These are phyloP conservation scores for Lucilia sericata DNA, from an alignment of 1,140 invertebrate genomes.

Conservation along the genomic window DNA sequence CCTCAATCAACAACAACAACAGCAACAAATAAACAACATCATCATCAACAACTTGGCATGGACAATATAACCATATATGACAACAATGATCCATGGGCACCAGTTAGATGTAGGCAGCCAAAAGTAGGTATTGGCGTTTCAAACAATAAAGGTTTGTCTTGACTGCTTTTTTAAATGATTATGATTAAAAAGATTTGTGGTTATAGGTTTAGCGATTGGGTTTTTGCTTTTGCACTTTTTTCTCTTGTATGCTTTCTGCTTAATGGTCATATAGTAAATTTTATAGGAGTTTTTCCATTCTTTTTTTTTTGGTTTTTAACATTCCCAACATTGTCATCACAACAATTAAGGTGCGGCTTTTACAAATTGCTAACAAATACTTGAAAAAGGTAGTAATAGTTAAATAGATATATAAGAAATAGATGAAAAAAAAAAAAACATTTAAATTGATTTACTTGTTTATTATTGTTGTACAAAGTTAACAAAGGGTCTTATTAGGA, in stretches of 20 bases:
- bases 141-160: conserved; percentile 32
- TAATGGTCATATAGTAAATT: conserved; percentile 32
- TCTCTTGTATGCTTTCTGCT: background rate
- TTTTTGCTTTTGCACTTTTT: no score
- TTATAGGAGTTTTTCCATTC: background rate
- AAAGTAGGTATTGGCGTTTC: background rate
- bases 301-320: background rate
- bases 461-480: no score
- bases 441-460: no score
- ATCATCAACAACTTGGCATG: background rate
- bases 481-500: no score
- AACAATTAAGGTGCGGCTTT: conserved; percentile 24
- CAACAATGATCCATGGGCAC: background rate
- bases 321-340: conserved; percentile 24
- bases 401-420: background rate
- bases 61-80: conserved; percentile 15
- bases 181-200: conserved; percentile 42
- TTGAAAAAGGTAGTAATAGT: background rate
- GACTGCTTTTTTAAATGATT: conserved; percentile 33
- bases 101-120: background rate
- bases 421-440: background rate
- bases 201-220: conserved; percentile 15
- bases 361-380: conserved; percentile 12
- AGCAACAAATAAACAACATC: background rate
- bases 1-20: no score